phyloP scores from a whole-genome alignment of 2,113 vertebrate genomes.

The Mustela nigripes region DNA sequence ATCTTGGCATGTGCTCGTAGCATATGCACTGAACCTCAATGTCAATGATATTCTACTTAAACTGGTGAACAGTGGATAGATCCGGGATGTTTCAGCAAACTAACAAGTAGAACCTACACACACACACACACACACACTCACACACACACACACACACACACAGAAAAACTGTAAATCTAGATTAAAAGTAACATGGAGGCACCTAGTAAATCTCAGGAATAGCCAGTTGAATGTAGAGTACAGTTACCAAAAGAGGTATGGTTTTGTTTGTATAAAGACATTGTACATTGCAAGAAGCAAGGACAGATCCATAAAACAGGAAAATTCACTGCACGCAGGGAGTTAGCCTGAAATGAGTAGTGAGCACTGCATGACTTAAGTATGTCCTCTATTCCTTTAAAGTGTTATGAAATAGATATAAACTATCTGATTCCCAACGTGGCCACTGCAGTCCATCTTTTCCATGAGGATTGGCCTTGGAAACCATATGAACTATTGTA shows the following conservation, averaged over 20 bases:
- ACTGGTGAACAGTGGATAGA: neutral
- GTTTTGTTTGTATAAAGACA: neutral
- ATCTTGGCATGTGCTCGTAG: neutral
- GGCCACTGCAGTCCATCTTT: neutral
- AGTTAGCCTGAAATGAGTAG: neutral
- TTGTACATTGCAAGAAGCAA: neutral
- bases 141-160: no score
- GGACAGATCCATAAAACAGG: neutral
- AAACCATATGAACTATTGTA: neutral
- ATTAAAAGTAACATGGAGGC: neutral
- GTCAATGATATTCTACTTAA: neutral
- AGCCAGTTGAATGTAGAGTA: neutral
- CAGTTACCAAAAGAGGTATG: neutral
- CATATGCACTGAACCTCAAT: neutral
- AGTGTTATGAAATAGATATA: constrained; percentile 12
- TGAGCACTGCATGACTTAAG: neutral
- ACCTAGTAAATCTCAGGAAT: neutral
- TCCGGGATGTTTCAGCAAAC: neutral
- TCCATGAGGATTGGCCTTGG: neutral
- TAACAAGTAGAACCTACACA: neutral
- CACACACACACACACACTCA: no score
- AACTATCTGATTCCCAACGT: neutral
- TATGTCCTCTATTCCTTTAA: neutral
- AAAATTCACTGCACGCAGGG: neutral
- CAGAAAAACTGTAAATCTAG: neutral